phyloP scores from a whole-genome alignment of 2,113 vertebrate genomes.

The Myrmophylax atrothorax region DNA sequence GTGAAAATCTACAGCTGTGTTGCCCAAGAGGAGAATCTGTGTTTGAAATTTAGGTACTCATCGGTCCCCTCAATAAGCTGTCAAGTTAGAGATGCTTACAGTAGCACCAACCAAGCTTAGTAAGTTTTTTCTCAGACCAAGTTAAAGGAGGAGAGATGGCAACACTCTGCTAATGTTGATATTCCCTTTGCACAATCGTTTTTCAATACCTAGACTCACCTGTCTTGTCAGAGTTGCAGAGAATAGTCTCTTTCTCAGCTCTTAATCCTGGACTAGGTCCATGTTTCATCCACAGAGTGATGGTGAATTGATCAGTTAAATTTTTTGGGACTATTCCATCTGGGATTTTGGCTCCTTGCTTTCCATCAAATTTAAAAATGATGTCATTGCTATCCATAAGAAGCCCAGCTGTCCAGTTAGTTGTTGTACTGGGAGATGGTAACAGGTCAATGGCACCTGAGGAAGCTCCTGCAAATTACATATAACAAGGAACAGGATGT shows the following conservation, averaged over 20 bases:
- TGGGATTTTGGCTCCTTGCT: constrained; percentile 93
- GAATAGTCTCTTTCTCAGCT: constrained; percentile 95
- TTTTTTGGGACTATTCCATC: constrained; percentile 93
- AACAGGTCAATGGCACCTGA: constrained; percentile 95
- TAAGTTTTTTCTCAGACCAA: background rate
- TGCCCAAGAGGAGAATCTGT: background rate
- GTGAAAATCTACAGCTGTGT: background rate
- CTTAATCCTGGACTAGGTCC: constrained; percentile 92
- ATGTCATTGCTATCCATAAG: constrained; percentile 88
- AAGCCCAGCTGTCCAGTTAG: constrained; percentile 92
- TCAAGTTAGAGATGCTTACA: background rate
- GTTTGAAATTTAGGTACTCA: background rate
- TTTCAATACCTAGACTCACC: constrained; percentile 74
- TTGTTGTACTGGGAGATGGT: constrained; percentile 83
- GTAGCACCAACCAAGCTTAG: background rate
- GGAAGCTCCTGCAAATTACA: constrained; percentile 82
- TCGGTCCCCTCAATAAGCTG: background rate
- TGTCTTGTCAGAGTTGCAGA: constrained; percentile 97
- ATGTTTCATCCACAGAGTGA: constrained; percentile 97
- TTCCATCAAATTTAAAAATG: constrained; percentile 94
- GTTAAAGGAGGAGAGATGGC: background rate
- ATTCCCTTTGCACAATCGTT: background rate
- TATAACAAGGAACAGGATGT: background rate
- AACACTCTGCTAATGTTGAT: background rate
- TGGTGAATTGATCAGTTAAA: constrained; percentile 95